phyloP scores from a whole-genome alignment of 2,797 vertebrate species.

The Pygocentrus nattereri region DNA sequence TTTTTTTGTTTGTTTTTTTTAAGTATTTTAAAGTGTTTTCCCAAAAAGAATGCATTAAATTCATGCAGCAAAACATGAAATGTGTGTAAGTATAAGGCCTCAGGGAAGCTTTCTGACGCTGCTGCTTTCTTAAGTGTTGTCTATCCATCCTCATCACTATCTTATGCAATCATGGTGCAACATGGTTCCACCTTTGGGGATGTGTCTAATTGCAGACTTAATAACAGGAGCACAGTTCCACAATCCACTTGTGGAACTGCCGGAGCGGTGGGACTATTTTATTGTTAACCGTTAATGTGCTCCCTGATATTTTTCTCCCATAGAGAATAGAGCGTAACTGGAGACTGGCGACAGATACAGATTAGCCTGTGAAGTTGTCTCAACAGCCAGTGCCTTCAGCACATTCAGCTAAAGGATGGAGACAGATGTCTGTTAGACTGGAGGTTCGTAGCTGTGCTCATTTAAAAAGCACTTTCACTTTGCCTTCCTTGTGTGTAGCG shows the following conservation, averaged over 20 bases:
- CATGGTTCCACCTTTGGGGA: constrained; percentile 70
- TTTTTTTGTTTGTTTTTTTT: background rate
- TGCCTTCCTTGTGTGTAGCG: background rate
- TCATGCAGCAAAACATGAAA: background rate
- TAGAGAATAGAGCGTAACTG: constrained; percentile 19
- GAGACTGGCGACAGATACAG: background rate
- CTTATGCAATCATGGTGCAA: constrained; percentile 75
- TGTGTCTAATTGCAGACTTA: constrained; percentile 78
- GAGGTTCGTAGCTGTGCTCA: background rate
- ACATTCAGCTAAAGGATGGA: background rate
- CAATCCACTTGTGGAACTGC: constrained; percentile 61
- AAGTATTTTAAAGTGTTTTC: background rate
- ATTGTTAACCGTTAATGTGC: constrained; percentile 70
- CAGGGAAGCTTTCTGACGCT: background rate
- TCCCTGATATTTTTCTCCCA: constrained; percentile 33
- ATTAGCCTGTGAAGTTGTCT: background rate
- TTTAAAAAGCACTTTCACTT: background rate
- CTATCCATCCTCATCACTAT: constrained; percentile 56
- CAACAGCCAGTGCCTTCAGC: background rate
- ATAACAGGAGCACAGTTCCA: constrained; percentile 71
- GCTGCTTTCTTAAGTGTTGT: constrained; percentile 49
- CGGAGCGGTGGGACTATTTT: constrained; percentile 63
- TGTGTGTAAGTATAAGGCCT: background rate
- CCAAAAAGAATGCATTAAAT: background rate
- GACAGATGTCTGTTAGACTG: background rate